These are phyloP conservation scores for Eulacestoma nigropectus DNA, from an alignment of 2,113 vertebrate species.

Conservation along the genomic window DNA sequence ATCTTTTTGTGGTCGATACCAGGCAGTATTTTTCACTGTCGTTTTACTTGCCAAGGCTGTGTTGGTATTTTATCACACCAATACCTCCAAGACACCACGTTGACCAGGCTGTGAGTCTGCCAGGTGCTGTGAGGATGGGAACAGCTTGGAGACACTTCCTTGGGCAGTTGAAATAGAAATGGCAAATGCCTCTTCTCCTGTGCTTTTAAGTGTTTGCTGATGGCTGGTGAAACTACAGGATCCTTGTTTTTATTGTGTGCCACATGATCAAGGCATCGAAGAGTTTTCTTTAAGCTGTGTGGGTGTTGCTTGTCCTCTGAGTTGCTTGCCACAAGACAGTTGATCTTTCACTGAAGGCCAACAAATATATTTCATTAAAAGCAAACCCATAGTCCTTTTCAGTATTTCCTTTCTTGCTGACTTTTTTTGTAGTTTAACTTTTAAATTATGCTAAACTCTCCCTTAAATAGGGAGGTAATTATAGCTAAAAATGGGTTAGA, in stretches of 20 bases:
- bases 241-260: not conserved
- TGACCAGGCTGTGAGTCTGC: not conserved
- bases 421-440: not conserved
- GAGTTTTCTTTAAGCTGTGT: slow-evolving; percentile 5
- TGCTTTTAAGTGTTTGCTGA: not conserved
- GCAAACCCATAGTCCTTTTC: not conserved
- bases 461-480: not conserved
- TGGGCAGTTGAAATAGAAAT: not conserved
- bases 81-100: not conserved
- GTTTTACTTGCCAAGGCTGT: not conserved
- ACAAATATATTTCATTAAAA: not conserved
- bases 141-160: not conserved
- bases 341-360: not conserved
- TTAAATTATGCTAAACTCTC: not conserved
- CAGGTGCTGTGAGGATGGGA: not conserved
- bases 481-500: not conserved
- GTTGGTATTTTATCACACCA: not conserved
- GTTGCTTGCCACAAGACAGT: not conserved
- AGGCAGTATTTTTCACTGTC: not conserved
- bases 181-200: not conserved
- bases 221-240: not conserved
- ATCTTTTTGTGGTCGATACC: not conserved
- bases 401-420: not conserved
- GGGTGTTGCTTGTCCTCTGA: not conserved
- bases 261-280: slow-evolving; percentile 17